Conservation (phyloP, 2,797 vertebrate species). For the Coregonus sp. region DNA sequence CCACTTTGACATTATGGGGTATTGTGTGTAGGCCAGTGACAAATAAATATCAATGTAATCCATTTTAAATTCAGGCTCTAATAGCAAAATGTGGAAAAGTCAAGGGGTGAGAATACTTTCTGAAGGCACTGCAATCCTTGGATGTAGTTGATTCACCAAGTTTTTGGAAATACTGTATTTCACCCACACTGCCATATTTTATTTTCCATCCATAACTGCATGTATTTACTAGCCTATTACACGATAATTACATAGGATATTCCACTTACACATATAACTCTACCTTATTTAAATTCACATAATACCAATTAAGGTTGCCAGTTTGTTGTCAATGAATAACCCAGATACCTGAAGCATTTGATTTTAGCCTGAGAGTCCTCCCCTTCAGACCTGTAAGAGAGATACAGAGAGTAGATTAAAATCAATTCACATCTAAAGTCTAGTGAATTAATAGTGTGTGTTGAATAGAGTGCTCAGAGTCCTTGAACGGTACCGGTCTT, state of each 20-base stretch:
- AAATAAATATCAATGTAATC: too few species aligned
- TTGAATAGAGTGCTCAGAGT: neutral
- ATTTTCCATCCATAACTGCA: neutral
- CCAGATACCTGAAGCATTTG: slow-evolving; percentile 84
- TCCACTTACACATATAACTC: too few species aligned
- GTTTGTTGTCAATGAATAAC: neutral
- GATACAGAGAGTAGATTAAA: slow-evolving; percentile 21
- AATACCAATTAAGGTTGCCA: neutral
- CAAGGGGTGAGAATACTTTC: too few species aligned
- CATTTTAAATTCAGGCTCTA: too few species aligned
- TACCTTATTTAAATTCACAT: neutral
- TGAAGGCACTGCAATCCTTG: too few species aligned
- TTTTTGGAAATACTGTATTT: too few species aligned
- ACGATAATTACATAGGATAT: neutral
- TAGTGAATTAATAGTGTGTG: neutral
- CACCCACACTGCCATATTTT: too few species aligned
- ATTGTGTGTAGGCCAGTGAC: too few species aligned
- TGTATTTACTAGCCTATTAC: neutral
- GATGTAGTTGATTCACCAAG: too few species aligned
- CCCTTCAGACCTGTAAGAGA: slow-evolving; percentile 79
- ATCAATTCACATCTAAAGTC: slow-evolving; percentile 1
- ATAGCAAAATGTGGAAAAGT: too few species aligned
- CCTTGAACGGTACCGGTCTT: slow-evolving; percentile 62
- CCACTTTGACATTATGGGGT: too few species aligned
- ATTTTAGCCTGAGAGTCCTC: slow-evolving; percentile 85